Evolutionary conservation across 1,140 invertebrate genomes (phyloP).

Genomic region (Bradysia coprophila): DNA sequence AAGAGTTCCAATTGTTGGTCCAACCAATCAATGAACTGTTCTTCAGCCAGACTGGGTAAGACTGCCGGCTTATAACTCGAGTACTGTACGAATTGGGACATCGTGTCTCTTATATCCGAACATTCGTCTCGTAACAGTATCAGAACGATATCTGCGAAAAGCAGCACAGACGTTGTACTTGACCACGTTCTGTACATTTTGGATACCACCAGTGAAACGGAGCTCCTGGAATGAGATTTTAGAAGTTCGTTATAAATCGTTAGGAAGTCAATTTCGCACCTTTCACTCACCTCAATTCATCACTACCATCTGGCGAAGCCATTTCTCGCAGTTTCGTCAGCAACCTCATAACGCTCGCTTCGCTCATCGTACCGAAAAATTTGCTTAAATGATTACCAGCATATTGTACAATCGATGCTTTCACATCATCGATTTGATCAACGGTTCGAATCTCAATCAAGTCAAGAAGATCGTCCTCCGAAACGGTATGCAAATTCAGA

Average conservation of each 20-base stretch:
- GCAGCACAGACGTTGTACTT: neutral
- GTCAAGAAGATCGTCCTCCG: conserved; percentile 6
- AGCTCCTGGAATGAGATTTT: conserved; percentile 8
- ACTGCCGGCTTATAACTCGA: neutral
- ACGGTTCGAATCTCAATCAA: neutral
- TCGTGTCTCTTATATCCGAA: conserved; percentile 12
- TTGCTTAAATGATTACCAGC: conserved; percentile 3
- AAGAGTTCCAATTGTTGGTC: conserved; percentile 8
- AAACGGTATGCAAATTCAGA: conserved; percentile 3
- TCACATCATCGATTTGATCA: conserved; percentile 5
- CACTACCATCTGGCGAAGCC: conserved; percentile 3
- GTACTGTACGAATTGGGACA: neutral
- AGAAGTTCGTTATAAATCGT: conserved; percentile 2
- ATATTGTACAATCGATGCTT: conserved; percentile 6
- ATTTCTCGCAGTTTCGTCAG: conserved; percentile 7
- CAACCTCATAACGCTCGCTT: conserved; percentile 2
- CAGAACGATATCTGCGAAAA: conserved; percentile 10
- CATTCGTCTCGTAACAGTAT: conserved; percentile 16
- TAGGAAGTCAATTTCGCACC: neutral
- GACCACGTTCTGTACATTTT: neutral
- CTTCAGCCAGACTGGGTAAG: neutral
- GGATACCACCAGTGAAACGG: neutral
- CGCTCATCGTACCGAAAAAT: conserved; percentile 4
- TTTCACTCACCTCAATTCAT: neutral
- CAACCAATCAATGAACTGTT: conserved; percentile 9